These are phyloP conservation scores for Lepilemur ruficaudatus DNA, from an alignment of 2,797 vertebrate genomes.

Conservation along the genomic window DNA sequence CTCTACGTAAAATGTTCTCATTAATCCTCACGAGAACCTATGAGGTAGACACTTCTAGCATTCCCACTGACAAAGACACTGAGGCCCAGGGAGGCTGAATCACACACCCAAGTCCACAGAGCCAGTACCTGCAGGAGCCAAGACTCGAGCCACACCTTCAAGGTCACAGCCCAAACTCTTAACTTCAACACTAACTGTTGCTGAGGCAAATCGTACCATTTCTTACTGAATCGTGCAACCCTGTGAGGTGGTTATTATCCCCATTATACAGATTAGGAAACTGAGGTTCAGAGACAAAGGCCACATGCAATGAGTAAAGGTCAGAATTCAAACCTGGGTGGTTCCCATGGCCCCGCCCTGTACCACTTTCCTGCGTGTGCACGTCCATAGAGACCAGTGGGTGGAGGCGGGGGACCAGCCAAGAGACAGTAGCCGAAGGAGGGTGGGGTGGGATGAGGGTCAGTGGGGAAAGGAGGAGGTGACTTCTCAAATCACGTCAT, in stretches of 20 bases:
- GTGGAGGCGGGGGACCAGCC: neutral
- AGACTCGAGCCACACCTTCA: neutral
- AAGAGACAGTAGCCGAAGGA: neutral
- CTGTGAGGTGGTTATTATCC: neutral
- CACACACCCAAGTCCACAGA: neutral
- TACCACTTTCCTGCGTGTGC: neutral
- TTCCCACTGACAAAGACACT: neutral
- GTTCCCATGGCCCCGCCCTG: neutral
- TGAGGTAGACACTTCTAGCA: neutral
- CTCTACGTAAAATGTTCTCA: neutral
- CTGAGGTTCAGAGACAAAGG: neutral
- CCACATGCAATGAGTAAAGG: neutral
- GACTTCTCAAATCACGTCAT: neutral
- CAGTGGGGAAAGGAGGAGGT: neutral
- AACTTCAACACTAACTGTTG: neutral
- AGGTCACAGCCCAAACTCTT: neutral
- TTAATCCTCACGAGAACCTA: neutral
- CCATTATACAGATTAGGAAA: neutral
- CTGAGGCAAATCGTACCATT: neutral
- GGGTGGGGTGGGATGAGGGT: neutral
- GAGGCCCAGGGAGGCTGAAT: neutral
- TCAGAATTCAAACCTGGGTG: neutral
- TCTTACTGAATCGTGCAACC: neutral
- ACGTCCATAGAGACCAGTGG: neutral
- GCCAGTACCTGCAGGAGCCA: neutral